Conservation (phyloP, 1,140 invertebrate species). For the Homalodisca vitripennis region DNA sequence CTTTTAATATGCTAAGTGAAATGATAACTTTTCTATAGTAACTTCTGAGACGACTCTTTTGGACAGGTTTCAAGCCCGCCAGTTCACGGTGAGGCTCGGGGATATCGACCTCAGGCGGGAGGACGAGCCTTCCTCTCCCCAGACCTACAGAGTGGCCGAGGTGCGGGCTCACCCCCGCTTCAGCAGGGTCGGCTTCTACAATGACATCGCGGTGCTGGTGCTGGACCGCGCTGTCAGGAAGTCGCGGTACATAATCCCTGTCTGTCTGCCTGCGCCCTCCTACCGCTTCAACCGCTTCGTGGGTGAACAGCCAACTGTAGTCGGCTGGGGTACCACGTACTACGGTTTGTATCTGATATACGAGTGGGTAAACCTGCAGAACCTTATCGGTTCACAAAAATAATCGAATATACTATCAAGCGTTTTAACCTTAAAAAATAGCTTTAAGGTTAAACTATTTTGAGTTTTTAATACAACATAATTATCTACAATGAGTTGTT, state of each 20-base stretch:
- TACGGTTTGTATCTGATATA: conserved; percentile 62
- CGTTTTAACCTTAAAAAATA: not conserved
- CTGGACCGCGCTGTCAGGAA: conserved; percentile 70
- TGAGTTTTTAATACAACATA: too few relatives aligned
- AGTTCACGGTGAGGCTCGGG: conserved; percentile 85
- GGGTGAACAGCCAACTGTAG: conserved; percentile 76
- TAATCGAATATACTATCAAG: not conserved
- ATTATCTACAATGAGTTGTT: too few relatives aligned
- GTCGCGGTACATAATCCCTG: conserved; percentile 82
- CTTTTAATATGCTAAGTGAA: too few relatives aligned
- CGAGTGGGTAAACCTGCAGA: too few relatives aligned
- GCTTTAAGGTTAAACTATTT: too few relatives aligned
- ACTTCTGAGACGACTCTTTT: too few relatives aligned
- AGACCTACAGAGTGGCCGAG: conserved; percentile 71
- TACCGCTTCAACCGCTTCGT: conserved; percentile 60
- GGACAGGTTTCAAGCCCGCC: conserved; percentile 73
- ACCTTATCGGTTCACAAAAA: not conserved
- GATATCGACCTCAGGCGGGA: conserved; percentile 82
- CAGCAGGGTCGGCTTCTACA: conserved; percentile 84
- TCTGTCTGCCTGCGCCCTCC: conserved; percentile 72
- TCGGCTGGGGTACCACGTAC: conserved; percentile 89
- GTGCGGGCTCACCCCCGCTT: conserved; percentile 79
- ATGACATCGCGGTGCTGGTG: conserved; percentile 85
- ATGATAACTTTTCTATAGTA: too few relatives aligned
- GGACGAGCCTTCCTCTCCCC: conserved; percentile 75